Conservation (phyloP, 2,113 vertebrate genomes). For the Aepyceros melampus region DNA sequence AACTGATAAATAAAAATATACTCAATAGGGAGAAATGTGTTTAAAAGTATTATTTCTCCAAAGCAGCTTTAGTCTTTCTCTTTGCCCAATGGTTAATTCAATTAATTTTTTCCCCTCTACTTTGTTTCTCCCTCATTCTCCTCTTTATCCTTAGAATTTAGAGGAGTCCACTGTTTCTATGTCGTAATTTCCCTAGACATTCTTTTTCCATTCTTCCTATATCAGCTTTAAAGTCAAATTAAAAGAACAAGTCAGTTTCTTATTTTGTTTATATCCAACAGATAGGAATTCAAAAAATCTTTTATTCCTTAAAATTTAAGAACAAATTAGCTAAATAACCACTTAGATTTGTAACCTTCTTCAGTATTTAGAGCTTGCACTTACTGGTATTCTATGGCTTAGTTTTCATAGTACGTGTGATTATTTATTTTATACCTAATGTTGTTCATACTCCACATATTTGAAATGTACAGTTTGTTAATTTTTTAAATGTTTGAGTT, state of each 20-base stretch:
- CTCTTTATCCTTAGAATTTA: neutral
- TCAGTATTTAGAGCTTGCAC: neutral
- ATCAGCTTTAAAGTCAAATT: neutral
- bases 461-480: neutral
- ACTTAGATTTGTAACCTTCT: neutral
- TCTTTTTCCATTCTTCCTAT: neutral
- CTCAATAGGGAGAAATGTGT: neutral
- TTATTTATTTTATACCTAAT: neutral
- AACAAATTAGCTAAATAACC: neutral
- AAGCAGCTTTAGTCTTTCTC: constrained; percentile 11
- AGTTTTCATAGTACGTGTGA: neutral
- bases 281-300: neutral
- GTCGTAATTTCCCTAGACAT: neutral
- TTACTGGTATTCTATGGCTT: neutral
- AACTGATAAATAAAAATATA: neutral
- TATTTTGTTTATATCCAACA: neutral
- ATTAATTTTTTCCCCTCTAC: neutral
- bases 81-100: neutral
- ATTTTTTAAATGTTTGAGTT: neutral
- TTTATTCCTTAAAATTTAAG: neutral
- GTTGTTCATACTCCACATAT: neutral
- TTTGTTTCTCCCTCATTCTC: neutral
- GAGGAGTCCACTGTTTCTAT: neutral
- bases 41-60: constrained; percentile 2
- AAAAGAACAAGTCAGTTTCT: neutral